Conservation (phyloP, 2,888 invertebrate genomes). For the Enchytraeus crypticus region DNA sequence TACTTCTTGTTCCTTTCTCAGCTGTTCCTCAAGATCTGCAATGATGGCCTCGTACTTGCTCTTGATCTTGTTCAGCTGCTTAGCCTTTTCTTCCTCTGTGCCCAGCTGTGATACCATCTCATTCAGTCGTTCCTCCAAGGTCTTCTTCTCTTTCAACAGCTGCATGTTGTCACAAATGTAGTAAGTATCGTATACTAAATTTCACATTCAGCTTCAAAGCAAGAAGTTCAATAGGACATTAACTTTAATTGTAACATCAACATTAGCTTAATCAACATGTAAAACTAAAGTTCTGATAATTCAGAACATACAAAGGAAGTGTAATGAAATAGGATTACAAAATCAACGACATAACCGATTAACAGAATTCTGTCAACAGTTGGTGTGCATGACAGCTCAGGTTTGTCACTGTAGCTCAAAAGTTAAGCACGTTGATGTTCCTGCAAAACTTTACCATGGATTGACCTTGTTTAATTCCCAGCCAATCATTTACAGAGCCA, state of each 20-base stretch:
- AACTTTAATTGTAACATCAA: neutral
- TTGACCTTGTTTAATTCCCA: no score
- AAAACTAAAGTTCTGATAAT: neutral
- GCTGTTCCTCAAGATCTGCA: conserved; percentile 81
- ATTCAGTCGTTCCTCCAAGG: conserved; percentile 81
- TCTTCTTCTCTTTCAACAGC: conserved; percentile 83
- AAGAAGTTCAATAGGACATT: neutral
- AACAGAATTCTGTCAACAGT: no score
- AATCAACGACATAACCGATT: no score
- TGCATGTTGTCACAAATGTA: conserved; percentile 28
- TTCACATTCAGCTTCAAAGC: neutral
- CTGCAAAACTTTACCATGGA: no score
- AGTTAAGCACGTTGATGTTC: no score
- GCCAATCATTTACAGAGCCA: no score
- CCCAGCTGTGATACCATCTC: conserved; percentile 85
- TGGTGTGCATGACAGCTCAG: no score
- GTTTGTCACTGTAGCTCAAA: no score
- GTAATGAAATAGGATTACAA: no score
- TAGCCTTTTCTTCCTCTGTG: conserved; percentile 90
- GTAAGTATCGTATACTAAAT: neutral
- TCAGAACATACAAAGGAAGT: neutral
- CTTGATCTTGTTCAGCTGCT: conserved; percentile 66
- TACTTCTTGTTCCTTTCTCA: conserved; percentile 72
- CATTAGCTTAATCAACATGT: neutral
- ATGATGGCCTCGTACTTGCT: conserved; percentile 90